phyloP scores from a whole-genome alignment of 2,797 vertebrate species.

The Sus cebifrons region DNA sequence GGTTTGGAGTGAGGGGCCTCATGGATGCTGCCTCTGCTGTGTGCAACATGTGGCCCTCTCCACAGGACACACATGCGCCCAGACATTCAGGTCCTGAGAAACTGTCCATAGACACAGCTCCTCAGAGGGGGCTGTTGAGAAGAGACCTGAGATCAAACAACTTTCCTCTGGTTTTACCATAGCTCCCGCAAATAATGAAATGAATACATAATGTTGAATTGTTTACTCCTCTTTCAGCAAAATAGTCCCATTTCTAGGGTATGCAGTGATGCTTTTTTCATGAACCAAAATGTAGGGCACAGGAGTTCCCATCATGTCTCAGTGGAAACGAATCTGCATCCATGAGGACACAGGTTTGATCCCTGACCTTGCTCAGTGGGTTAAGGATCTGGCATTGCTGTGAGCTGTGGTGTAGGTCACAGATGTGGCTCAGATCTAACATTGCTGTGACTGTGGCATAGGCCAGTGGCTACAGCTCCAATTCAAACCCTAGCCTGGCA shows the following conservation, averaged over 20 bases:
- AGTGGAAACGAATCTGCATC: too few relatives aligned
- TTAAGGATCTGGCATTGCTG: too few relatives aligned
- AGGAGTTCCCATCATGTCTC: too few relatives aligned
- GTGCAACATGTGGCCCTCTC: background rate
- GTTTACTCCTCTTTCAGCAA: background rate
- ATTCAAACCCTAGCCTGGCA: too few relatives aligned
- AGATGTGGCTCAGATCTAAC: too few relatives aligned
- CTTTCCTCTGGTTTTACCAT: background rate
- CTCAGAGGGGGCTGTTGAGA: background rate
- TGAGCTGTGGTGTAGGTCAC: too few relatives aligned
- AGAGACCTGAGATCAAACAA: background rate
- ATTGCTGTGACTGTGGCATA: too few relatives aligned
- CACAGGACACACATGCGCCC: background rate
- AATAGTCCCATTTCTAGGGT: background rate
- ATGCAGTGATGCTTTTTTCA: conserved; percentile 8
- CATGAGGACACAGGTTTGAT: too few relatives aligned
- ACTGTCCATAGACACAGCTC: background rate
- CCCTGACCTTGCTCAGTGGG: too few relatives aligned
- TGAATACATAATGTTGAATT: background rate
- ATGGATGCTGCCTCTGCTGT: background rate
- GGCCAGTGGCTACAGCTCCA: too few relatives aligned
- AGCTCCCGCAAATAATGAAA: background rate
- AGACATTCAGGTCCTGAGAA: background rate
- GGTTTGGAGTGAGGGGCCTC: background rate
- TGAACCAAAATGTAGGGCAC: background rate